Evolutionary conservation across 2,888 invertebrate genomes (phyloP), one percentile per base, ranked within the genome.

Genomic region (Malachius bipustulatus): DNA sequence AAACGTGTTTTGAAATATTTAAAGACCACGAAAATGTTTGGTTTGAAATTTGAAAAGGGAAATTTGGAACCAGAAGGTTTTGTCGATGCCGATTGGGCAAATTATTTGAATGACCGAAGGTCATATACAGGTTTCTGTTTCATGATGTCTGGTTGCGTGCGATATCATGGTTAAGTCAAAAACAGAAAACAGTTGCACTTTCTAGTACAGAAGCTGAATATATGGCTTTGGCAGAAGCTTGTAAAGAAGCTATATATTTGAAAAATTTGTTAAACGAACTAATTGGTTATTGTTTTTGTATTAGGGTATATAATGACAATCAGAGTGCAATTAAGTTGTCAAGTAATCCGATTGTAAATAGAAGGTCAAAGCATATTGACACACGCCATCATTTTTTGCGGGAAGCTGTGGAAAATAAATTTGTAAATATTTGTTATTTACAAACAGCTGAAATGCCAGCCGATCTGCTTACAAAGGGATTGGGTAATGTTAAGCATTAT

Each of bases 121-220:
- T 19, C 24, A n/a, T n/a, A 48, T 36, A 51, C 49, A 14, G 51
- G 49, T 0, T 50, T 35, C 37, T 39, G 37, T 37, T 50, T 53
- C 37, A 38, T 32, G 12, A 29, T 47, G 15, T 46, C 46, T 28
- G 38, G 36, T 10, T 34, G n/a, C n/a, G 39, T 27, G 47, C 40
- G 2, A 38, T 55, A 26, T 50, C 50, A 4, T 51, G 46, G 43
- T 45, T 47, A 29, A 46, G 44, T 27, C 49, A 30, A 26, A 52
- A 51, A 39, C 51, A 52, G 30, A 42, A 35, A 32, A 51, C 47
- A 10, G 45, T 50, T 24, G 50, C 52, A 11, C 32, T 54, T 3
- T 50, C 47, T 1, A 51, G 48, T 27, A 45, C 45, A 6, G 48
- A 52, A 40, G 47, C 51, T 2, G 47, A 51, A 38, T 51, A 49